phyloP scores from a whole-genome alignment of 2,888 invertebrate species.

The Acleris laterana region DNA sequence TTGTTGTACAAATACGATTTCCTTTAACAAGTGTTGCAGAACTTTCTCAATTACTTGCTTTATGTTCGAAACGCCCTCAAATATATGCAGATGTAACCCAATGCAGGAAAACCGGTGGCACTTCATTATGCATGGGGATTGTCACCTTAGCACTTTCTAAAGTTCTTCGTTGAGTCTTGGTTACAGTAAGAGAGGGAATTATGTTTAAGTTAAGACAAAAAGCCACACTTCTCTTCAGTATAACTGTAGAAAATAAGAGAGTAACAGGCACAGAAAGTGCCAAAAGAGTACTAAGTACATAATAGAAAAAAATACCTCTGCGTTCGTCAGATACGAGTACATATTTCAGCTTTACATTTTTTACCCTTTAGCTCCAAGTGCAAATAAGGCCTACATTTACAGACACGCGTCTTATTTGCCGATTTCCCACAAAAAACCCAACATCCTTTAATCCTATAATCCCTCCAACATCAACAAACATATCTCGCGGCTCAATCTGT shows the following conservation, averaged over 20 bases:
- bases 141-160: not conserved
- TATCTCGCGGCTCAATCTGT: slow-evolving; percentile 20
- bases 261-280: too few relatives aligned
- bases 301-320: too few relatives aligned
- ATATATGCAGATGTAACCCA: slow-evolving; percentile 16
- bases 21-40: slow-evolving; percentile 44
- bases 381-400: too few relatives aligned
- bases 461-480: slow-evolving; percentile 14
- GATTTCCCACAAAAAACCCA: slow-evolving; percentile 4
- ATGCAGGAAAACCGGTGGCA: slow-evolving; percentile 9
- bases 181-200: too few relatives aligned
- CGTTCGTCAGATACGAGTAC: too few relatives aligned
- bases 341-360: too few relatives aligned
- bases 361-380: too few relatives aligned
- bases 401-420: too few relatives aligned
- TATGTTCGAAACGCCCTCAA: slow-evolving; percentile 22
- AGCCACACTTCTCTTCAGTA: too few relatives aligned
- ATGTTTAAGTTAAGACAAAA: too few relatives aligned
- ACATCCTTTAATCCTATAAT: slow-evolving; percentile 11
- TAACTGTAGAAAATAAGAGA: too few relatives aligned
- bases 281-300: too few relatives aligned
- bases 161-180: not conserved
- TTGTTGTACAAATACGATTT: slow-evolving; percentile 52
- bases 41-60: slow-evolving; percentile 40
- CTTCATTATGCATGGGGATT: slow-evolving; percentile 11